Evolutionary conservation across 2,888 invertebrate genomes (phyloP), one percentile per base, ranked within the genome.

Genomic region (Drosophila lutescens): DNA sequence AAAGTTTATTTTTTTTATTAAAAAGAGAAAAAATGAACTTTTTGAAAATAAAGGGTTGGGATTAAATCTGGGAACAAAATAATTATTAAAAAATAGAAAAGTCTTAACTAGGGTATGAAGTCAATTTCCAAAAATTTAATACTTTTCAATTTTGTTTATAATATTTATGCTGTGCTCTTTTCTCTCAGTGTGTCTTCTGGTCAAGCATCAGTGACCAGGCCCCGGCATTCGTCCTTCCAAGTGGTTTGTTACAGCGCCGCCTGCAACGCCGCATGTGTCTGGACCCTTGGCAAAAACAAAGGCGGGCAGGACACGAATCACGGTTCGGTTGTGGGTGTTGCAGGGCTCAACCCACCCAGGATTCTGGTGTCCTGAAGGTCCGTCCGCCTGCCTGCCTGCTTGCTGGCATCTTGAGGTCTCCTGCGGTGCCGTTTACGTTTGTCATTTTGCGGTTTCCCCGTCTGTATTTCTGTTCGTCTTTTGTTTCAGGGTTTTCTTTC

Each of bases 181-280:
- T 23, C 9, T 56, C 2, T 26, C 12, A 26, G 62, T 62, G 59
- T n/a, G 5, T 7, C 32, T 23, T 23, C 26, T 26, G 85, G 82
- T 82, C 86, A 85, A 80, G 86, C 78, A 75, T 83, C 78, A 65
- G 72, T 79, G 60, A 62, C 44, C 46, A 41, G 54, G 61, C 60
- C 51, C 62, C 40, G 41, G 36, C 49, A 47, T 69, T 73, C 77
- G 66, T 70, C 65, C 73, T 65, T 78, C 76, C 74, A 85, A 83
- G 80, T 80, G 83, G 77, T 34, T 53, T 50, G 44, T 43, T 23
- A 13, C 65, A 68, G 70, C 54, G 83, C 78, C 86, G 80, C 69
- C 78, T 83, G 83, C 86, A 83, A 85, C 83, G 86, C 86, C 78
- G 80, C 83, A 86, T 82, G 83, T 76, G 80, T 69, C 70, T 67